Evolutionary conservation across 2,888 invertebrate genomes (phyloP).

Genomic region (Lycaena phlaeas): DNA sequence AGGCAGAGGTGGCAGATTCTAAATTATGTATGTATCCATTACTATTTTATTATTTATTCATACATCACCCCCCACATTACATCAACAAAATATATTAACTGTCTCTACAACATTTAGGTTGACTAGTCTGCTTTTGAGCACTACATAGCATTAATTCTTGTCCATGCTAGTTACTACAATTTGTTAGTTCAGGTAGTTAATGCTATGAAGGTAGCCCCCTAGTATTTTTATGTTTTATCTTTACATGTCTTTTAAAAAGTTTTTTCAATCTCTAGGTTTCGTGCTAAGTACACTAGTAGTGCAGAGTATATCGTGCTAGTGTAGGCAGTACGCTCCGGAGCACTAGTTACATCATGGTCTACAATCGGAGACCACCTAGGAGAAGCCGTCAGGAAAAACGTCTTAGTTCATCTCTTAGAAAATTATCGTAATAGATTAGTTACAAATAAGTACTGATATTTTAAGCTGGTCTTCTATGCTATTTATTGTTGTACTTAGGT

Average conservation of each 20-base stretch:
- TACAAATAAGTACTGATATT: conserved; percentile 60
- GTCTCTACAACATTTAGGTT: conserved; percentile 9
- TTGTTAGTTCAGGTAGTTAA: conserved; percentile 51
- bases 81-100: conserved; percentile 5
- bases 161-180: conserved; percentile 27
- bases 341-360: conserved; percentile 68
- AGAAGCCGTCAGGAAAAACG: conserved; percentile 64
- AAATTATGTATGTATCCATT: conserved; percentile 40
- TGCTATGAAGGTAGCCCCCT: conserved; percentile 57
- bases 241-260: conserved; percentile 54
- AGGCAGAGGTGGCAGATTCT: conserved; percentile 40
- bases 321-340: conserved; percentile 73
- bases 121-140: conserved; percentile 22
- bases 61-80: conserved; percentile 23
- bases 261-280: conserved; percentile 74
- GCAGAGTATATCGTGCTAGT: conserved; percentile 68
- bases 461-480: conserved; percentile 47
- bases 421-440: conserved; percentile 47
- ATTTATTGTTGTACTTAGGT: conserved; percentile 72
- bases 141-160: conserved; percentile 65
- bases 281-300: conserved; percentile 73
- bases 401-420: conserved; percentile 55
- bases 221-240: conserved; percentile 38
- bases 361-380: conserved; percentile 63
- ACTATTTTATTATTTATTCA: conserved; percentile 13